Conservation (phyloP, 2,113 vertebrate genomes). For the Lycaon pictus region DNA sequence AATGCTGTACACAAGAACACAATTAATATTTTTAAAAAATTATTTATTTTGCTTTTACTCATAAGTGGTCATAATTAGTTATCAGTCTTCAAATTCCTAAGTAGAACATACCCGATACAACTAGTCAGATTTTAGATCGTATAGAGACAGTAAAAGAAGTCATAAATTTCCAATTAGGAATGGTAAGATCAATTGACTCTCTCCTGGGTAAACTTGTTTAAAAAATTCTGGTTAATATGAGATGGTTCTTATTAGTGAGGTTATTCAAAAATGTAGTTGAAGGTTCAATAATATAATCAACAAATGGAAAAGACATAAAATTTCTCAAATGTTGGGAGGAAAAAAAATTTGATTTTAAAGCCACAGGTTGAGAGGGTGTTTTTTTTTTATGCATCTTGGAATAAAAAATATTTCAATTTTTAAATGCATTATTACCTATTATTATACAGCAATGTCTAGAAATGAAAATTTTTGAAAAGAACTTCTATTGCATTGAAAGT, state of each 20-base stretch:
- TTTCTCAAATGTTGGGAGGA: not conserved
- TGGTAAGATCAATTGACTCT: not conserved
- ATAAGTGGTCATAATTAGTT: not conserved
- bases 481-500: not conserved
- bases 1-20: not conserved
- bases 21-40: not conserved
- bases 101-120: not conserved
- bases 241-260: not conserved
- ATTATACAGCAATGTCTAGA: conserved; percentile 21
- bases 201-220: not conserved
- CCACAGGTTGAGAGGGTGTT: not conserved
- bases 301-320: not conserved
- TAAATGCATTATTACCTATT: not conserved
- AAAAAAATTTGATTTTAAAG: not conserved
- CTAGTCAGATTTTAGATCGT: not conserved
- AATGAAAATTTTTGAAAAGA: conserved; percentile 8
- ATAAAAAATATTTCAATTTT: conserved; percentile 36
- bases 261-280: not conserved
- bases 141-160: not conserved
- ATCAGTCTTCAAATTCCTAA: not conserved
- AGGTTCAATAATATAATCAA: not conserved
- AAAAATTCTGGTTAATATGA: not conserved
- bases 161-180: not conserved
- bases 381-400: not conserved
- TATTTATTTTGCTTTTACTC: not conserved